These are phyloP conservation scores for Altica lythri DNA, from an alignment of 2,888 invertebrate species.

Conservation along the genomic window DNA sequence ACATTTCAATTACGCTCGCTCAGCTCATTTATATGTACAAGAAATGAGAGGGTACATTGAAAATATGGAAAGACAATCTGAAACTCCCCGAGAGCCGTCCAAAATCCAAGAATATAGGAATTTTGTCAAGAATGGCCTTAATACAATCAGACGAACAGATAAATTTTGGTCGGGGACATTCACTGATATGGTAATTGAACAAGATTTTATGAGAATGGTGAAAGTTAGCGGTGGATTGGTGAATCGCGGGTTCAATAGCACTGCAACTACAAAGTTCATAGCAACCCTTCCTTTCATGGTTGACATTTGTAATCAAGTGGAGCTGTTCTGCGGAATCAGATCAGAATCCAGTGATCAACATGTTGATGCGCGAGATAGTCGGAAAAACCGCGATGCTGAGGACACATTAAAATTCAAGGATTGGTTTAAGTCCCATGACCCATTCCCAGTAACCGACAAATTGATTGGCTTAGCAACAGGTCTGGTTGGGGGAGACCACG, in stretches of 20 bases:
- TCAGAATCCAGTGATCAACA: background rate
- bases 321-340: background rate
- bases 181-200: background rate
- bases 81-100: background rate
- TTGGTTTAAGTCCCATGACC: background rate
- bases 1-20: background rate
- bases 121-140: background rate
- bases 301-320: constrained; percentile 4
- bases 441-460: background rate
- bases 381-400: background rate
- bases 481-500: background rate
- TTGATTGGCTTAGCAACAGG: background rate
- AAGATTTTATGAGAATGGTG: background rate
- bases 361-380: constrained; percentile 5
- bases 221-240: constrained; percentile 4
- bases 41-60: background rate
- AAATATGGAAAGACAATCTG: background rate
- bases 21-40: no score
- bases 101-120: background rate
- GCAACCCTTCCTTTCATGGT: constrained; percentile 9
- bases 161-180: constrained; percentile 11
- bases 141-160: constrained; percentile 6
- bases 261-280: constrained; percentile 5
- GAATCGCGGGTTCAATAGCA: background rate
- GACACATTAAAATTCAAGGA: background rate